Conservation (phyloP, 2,113 vertebrate genomes). For the Pseudorectes ferrugineus region DNA sequence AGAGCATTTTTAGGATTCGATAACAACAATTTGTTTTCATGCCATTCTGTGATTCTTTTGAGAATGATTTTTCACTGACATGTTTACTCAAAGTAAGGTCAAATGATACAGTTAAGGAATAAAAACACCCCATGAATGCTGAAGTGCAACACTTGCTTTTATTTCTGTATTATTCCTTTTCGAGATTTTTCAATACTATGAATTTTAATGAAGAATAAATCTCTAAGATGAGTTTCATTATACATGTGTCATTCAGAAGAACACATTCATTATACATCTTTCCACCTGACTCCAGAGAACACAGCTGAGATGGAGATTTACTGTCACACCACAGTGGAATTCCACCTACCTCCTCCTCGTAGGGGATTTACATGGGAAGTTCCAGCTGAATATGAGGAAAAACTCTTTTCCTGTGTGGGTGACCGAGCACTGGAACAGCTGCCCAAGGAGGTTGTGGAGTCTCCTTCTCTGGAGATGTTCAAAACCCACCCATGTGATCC, state of each 20-base stretch:
- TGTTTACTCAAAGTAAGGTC: not conserved
- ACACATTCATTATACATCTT: accelerated
- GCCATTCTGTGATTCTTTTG: not conserved
- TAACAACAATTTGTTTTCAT: not conserved
- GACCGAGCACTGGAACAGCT: not conserved
- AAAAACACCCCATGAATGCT: not conserved
- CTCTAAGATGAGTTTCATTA: not conserved
- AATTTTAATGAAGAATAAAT: not conserved
- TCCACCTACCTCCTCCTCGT: not conserved
- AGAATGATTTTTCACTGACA: not conserved
- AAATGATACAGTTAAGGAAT: not conserved
- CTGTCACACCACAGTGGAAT: not conserved
- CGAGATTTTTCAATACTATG: not conserved
- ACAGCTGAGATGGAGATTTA: not conserved
- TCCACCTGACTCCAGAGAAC: not conserved
- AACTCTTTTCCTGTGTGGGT: too few species aligned
- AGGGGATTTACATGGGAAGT: not conserved
- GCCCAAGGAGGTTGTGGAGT: not conserved
- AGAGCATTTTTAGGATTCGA: not conserved
- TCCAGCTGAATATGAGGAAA: not conserved
- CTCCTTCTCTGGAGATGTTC: not conserved
- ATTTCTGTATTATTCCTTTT: not conserved
- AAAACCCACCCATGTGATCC: not conserved
- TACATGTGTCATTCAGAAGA: not conserved
- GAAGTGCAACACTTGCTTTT: not conserved